A percentile compares a stretch with the other conserved stretches of the same genome.
phyloP scores from a whole-genome alignment of 2,113 vertebrate species.

The Poicephalus meyeri region DNA sequence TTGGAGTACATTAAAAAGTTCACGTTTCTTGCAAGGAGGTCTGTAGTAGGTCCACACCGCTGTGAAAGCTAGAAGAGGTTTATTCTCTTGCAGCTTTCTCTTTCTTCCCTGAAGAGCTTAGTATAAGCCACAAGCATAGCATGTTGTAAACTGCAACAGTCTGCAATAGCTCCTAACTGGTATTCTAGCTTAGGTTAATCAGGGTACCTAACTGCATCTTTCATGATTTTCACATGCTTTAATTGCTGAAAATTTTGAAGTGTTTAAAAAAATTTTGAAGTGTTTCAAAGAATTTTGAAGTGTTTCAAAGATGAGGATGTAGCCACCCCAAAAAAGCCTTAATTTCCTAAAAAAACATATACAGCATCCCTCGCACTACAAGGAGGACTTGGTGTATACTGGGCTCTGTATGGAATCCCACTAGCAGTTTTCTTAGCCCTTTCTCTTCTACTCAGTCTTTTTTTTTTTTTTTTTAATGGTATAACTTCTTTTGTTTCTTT shows the following conservation, averaged over 20 bases:
- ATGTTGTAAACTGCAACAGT: background rate
- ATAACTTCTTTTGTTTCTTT: background rate
- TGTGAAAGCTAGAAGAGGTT: background rate
- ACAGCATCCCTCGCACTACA: background rate
- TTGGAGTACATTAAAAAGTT: background rate
- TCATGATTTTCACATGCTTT: background rate
- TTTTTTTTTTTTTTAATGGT: background rate
- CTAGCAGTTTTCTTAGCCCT: background rate
- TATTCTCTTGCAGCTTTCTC: background rate
- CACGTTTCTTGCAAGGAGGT: accelerated
- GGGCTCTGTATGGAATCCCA: background rate
- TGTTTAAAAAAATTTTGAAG: background rate
- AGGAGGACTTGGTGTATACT: background rate
- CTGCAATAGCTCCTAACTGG: background rate
- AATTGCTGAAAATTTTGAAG: background rate
- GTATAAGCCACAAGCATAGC: background rate
- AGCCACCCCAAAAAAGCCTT: background rate
- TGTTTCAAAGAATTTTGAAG: background rate
- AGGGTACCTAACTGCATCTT: background rate
- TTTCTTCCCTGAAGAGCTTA: background rate
- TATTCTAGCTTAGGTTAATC: background rate
- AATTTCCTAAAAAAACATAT: background rate
- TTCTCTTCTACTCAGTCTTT: background rate
- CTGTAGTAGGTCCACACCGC: background rate
- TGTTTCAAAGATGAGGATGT: background rate